These are phyloP conservation scores for Poeciliopsis prolifica DNA, from an alignment of 2,113 vertebrate species.

Conservation along the genomic window DNA sequence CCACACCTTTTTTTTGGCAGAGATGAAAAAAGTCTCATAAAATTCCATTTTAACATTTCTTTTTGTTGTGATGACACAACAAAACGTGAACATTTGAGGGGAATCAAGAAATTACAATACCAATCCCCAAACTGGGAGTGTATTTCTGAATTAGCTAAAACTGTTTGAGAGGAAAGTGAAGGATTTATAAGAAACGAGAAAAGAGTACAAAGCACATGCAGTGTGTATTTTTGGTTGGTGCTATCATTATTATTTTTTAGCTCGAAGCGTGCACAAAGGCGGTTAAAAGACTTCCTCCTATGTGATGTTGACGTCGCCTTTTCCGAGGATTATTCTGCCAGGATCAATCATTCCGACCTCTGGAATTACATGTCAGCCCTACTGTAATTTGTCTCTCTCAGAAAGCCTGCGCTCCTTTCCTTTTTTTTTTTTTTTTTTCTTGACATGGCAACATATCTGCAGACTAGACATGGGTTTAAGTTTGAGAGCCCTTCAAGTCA, in stretches of 20 bases:
- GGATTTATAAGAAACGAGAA: no score
- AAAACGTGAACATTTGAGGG: no score
- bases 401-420: slow-evolving; percentile 10
- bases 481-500: slow-evolving; percentile 4
- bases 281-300: not conserved
- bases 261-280: not conserved
- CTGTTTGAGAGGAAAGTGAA: no score
- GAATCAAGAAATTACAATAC: no score
- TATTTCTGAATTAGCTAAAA: not conserved
- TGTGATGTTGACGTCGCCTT: not conserved
- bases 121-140: not conserved
- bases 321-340: slow-evolving; percentile 8
- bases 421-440: slow-evolving; percentile 5
- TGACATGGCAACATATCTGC: slow-evolving; percentile 20
- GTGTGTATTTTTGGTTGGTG: not conserved
- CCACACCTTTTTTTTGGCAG: no score
- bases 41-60: no score
- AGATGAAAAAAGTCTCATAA: no score
- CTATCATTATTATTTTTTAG: not conserved
- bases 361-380: slow-evolving; percentile 8
- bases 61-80: no score
- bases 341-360: slow-evolving; percentile 34
- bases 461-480: not conserved
- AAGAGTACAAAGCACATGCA: no score
- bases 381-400: slow-evolving; percentile 21